Evolutionary conservation across 2,113 vertebrate species (phyloP).

Genomic region (Platichthys stellatus): DNA sequence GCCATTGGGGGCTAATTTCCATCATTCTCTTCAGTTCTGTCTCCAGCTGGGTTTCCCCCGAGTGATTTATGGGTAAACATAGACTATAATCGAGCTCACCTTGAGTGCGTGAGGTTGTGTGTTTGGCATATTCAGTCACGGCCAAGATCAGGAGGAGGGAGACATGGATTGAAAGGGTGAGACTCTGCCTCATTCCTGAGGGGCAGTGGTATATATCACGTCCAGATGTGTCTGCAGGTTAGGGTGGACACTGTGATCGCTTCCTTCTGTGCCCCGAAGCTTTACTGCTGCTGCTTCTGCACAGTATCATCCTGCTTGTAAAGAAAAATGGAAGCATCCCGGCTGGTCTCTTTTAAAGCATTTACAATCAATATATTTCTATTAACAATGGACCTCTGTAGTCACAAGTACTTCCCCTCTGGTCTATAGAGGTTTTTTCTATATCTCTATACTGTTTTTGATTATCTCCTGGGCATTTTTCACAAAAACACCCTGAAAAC

Average conservation of each 20-base stretch:
- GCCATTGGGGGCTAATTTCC: conserved; percentile 45
- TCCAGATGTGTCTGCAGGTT: conserved; percentile 63
- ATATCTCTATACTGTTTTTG: neutral
- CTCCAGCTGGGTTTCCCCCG: conserved; percentile 16
- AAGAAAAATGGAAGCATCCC: neutral
- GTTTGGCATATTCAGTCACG: conserved; percentile 37
- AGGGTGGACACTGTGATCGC: conserved; percentile 14
- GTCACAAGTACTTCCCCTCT: neutral
- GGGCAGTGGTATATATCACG: conserved; percentile 30
- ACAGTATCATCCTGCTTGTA: neutral
- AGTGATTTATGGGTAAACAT: conserved; percentile 53
- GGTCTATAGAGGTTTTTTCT: neutral
- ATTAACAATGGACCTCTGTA: neutral
- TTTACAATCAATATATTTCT: neutral
- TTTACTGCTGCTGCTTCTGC: neutral
- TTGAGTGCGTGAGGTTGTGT: conserved; percentile 23
- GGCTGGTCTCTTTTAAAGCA: neutral
- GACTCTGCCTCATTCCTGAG: conserved; percentile 41
- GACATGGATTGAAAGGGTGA: conserved; percentile 34
- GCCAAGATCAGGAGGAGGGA: conserved; percentile 40
- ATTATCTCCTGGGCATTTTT: neutral
- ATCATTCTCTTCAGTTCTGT: conserved; percentile 20
- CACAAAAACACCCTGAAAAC: neutral
- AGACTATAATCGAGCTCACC: conserved; percentile 40
- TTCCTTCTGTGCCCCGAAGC: conserved; percentile 7